A percentile compares a stretch with the other conserved stretches of the same genome.
Evolutionary conservation across 2,888 invertebrate species (phyloP).

Genomic region (Oligia fasciuncula): DNA sequence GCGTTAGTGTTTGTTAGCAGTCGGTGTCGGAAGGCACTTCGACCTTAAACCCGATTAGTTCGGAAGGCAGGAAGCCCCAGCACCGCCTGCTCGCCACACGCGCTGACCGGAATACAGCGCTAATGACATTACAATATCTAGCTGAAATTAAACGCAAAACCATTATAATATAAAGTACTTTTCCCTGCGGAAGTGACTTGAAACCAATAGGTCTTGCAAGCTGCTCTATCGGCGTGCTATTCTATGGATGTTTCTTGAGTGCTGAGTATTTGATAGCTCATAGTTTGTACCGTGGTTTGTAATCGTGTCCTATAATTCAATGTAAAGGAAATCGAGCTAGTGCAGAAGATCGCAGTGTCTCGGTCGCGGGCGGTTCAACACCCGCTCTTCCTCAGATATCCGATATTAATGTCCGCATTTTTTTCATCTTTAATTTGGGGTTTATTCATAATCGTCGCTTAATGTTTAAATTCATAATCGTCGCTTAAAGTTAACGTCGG

Average conservation of each 20-base stretch:
- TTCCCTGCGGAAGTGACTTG: not conserved
- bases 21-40: conserved; percentile 41
- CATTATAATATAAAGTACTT: not conserved
- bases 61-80: conserved; percentile 71
- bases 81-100: conserved; percentile 30
- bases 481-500: not conserved
- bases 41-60: conserved; percentile 72
- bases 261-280: conserved; percentile 1
- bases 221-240: not conserved
- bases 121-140: conserved; percentile 31
- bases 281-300: not conserved
- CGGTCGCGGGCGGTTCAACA: not conserved
- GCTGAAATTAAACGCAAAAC: not conserved
- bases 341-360: not conserved
- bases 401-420: not conserved
- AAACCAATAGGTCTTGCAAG: too few relatives aligned
- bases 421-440: not conserved
- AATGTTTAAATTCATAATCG: not conserved
- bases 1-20: conserved; percentile 1
- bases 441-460: not conserved
- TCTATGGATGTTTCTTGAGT: not conserved
- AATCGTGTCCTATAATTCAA: not conserved
- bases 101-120: conserved; percentile 43
- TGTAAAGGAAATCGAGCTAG: not conserved
- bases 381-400: not conserved